Conservation (phyloP, 1,140 invertebrate species). For the Triops cancriformis region DNA sequence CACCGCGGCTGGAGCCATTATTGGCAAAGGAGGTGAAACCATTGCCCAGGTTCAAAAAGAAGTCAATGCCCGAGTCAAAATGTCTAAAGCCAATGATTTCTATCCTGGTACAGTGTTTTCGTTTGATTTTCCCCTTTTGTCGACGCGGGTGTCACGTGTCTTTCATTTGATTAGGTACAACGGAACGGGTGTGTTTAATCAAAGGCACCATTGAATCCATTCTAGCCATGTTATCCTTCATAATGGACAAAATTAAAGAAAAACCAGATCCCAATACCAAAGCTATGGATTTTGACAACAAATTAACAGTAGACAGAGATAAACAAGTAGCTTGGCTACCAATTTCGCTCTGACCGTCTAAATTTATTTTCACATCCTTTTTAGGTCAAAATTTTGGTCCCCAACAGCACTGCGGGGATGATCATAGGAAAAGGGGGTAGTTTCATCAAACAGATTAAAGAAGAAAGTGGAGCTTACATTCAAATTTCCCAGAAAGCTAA, state of each 20-base stretch:
- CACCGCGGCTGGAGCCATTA: slow-evolving; percentile 91
- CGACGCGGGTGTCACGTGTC: slow-evolving; percentile 18
- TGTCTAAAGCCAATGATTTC: slow-evolving; percentile 96
- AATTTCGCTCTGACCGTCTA: slow-evolving; percentile 70
- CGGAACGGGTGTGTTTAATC: slow-evolving; percentile 92
- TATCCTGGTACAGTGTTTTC: slow-evolving; percentile 68
- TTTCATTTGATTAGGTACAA: slow-evolving; percentile 64
- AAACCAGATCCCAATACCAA: slow-evolving; percentile 85
- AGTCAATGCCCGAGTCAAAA: slow-evolving; percentile 88
- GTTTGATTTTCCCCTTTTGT: slow-evolving; percentile 15
- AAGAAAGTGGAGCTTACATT: slow-evolving; percentile 85
- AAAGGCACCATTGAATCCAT: slow-evolving; percentile 89
- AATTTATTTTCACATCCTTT: slow-evolving; percentile 54
- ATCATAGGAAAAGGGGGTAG: slow-evolving; percentile 98
- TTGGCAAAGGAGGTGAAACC: slow-evolving; percentile 94
- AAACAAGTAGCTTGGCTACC: slow-evolving; percentile 87
- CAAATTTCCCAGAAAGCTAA: slow-evolving; percentile 99
- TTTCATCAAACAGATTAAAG: slow-evolving; percentile 92
- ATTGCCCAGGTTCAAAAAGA: slow-evolving; percentile 95
- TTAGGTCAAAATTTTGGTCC: slow-evolving; percentile 93
- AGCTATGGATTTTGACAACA: slow-evolving; percentile 49
- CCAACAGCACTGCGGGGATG: slow-evolving; percentile 87
- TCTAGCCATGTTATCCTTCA: slow-evolving; percentile 87
- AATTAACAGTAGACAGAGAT: slow-evolving; percentile 46
- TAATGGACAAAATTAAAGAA: slow-evolving; percentile 96